Base-by-base conservation (phyloP, 2,113 vertebrate genomes). In the Apodemus speciosus region DNA sequence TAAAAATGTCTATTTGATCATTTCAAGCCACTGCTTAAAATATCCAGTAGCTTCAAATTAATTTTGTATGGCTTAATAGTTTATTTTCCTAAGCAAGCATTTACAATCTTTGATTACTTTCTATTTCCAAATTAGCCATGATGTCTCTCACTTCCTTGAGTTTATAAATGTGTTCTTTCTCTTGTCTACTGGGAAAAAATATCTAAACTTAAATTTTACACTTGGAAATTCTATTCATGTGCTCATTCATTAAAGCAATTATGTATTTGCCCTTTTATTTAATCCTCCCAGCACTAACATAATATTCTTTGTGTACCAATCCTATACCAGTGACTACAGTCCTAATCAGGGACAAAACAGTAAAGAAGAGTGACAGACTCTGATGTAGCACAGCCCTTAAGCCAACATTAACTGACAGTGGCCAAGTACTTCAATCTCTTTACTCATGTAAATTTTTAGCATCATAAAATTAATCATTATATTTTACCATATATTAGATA, bases 81-180 rank as follows among this genome's bases (percentile, higher is more conserved):
- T 95, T 40, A 38, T 92, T 68, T 97, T 95, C 71, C 13, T 72
- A 66, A 66, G 43, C 14, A 90, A 40, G 21, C 58, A 75, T 77
- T 93, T 92, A 75, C 21, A 68, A 25, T 85, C n/a, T 10, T 73
- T 69, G 71, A 91, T 60, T 81, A 79, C 69, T 94, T 90, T 10
- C 53, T 84, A 23, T 89, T 80, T 95, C 27, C 18, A 81, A 94
- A 91, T 27, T 58, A 46, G 3, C 9, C 49, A 53, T 49, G 9
- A 35, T 79, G 0, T 69, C 91, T 86, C 27, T 93, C 25, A 46
- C 21, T 84, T 94, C 30, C 58, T 95, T 64, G 16, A 77, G 49
- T 92, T 89, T 91, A 71, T 49, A 92, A 93, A 46, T 40, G 86
- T 92, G 66, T 27, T 91, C 35, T 92, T 25, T 87, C 20, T 92